phyloP scores from a whole-genome alignment of 2,113 vertebrate species.

The Chlorodrepanis virens region DNA sequence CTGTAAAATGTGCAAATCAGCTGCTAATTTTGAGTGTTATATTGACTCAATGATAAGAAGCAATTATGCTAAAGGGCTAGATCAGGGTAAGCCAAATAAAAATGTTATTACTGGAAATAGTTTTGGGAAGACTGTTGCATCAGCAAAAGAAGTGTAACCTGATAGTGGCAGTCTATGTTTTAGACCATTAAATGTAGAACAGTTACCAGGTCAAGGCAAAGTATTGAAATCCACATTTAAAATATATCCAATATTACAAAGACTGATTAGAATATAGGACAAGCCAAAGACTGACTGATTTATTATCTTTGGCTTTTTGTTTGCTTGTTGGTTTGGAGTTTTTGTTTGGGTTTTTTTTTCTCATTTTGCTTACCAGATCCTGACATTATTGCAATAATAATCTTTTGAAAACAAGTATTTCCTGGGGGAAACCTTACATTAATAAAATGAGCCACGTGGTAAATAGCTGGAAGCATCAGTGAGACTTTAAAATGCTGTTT shows the following conservation, averaged over 20 bases:
- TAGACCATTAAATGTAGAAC: constrained; percentile 6
- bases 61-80: constrained; percentile 16
- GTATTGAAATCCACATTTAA: constrained; percentile 10
- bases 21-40: constrained; percentile 33
- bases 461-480: neutral
- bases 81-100: constrained; percentile 29
- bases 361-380: neutral
- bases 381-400: neutral
- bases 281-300: neutral
- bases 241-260: neutral
- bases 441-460: neutral
- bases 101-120: constrained; percentile 38
- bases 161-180: neutral
- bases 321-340: neutral
- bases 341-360: neutral
- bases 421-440: neutral
- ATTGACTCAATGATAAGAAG: constrained; percentile 19
- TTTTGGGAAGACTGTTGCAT: constrained; percentile 36
- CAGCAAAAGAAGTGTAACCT: constrained; percentile 13
- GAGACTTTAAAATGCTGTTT: neutral
- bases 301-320: neutral
- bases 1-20: constrained; percentile 36
- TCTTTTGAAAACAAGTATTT: constrained; percentile 14
- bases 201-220: constrained; percentile 42
- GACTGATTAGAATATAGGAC: neutral